Evolutionary conservation across 1,140 invertebrate species (phyloP).

Genomic region (Druon quercuslanigerum): DNA sequence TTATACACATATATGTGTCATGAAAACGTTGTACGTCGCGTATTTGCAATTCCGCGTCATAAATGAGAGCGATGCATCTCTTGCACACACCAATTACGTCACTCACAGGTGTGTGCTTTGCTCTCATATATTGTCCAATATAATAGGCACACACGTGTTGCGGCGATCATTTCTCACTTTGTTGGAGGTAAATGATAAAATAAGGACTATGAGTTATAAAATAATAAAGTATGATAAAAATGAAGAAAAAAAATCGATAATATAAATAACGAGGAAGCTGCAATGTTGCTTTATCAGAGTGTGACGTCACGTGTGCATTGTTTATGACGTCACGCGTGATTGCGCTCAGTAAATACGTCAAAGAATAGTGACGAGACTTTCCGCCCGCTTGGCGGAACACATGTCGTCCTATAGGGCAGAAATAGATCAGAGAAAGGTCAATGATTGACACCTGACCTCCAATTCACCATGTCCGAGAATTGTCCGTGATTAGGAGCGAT

Average conservation of each 20-base stretch:
- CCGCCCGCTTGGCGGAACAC: background rate
- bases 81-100: conserved; percentile 7
- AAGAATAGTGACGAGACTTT: background rate
- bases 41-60: background rate
- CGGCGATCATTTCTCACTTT: background rate
- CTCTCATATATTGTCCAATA: background rate
- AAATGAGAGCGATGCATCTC: background rate
- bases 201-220: background rate
- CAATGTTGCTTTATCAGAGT: background rate
- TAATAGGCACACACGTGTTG: conserved; percentile 11
- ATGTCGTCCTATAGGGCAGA: background rate
- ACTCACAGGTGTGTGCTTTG: conserved; percentile 22
- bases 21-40: background rate
- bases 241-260: background rate
- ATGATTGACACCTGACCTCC: conserved; percentile 10
- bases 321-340: conserved; percentile 16
- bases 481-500: background rate
- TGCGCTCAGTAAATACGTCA: background rate
- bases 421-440: conserved; percentile 19
- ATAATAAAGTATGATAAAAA: background rate
- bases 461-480: background rate
- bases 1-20: too few species aligned
- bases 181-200: background rate
- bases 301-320: conserved; percentile 16
- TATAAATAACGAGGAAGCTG: background rate